Evolutionary conservation across 2,888 invertebrate genomes (phyloP).

Genomic region (Phortica okadai): DNA sequence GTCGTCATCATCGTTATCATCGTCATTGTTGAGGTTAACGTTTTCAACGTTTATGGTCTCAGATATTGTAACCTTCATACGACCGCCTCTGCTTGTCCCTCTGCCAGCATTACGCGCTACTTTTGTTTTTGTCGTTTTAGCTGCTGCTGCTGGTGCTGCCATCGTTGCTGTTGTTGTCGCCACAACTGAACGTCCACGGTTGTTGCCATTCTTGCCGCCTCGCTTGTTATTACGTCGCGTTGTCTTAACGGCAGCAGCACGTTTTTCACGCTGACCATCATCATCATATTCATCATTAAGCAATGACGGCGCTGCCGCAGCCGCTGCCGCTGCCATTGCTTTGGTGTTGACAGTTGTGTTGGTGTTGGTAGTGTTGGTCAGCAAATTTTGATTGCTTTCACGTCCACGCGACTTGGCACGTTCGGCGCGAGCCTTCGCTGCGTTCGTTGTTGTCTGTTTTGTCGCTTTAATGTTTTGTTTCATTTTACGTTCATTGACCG

Average conservation of each 20-base stretch:
- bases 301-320: not conserved
- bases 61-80: not conserved
- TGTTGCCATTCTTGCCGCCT: not conserved
- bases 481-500: conserved; percentile 1
- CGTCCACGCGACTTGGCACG: not conserved
- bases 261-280: conserved; percentile 12
- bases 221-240: conserved; percentile 30
- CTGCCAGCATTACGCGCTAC: conserved; percentile 15
- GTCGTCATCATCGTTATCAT: no score
- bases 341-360: not conserved
- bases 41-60: not conserved
- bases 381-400: not conserved
- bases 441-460: conserved; percentile 24
- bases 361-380: not conserved
- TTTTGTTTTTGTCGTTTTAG: not conserved
- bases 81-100: not conserved
- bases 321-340: not conserved
- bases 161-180: conserved; percentile 34
- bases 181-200: conserved; percentile 20
- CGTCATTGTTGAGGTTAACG: not conserved
- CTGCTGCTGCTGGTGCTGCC: conserved; percentile 28
- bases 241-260: not conserved
- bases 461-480: conserved; percentile 7
- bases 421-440: conserved; percentile 9
- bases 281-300: conserved; percentile 29